Percentiles rank a stretch among this genome's conserved stretches.
Evolutionary conservation across 2,797 vertebrate species (phyloP).

Genomic region (Chiloscyllium punctatum): DNA sequence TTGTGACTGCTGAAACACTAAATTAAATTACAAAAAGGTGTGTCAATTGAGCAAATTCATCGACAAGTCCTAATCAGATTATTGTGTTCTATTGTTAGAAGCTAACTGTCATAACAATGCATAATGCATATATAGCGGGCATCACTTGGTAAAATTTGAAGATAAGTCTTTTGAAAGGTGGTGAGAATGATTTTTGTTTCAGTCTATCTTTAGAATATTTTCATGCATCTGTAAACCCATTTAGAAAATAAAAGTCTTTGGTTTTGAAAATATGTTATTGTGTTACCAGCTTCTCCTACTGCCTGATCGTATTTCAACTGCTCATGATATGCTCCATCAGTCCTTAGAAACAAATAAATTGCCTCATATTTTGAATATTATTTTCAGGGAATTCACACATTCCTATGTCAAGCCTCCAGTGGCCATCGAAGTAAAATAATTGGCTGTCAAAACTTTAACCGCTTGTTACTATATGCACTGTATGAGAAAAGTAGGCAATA

Average conservation of each 20-base stretch:
- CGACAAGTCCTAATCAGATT: conserved; percentile 19
- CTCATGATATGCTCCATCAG: conserved; percentile 5
- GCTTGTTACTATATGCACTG: conserved; percentile 22
- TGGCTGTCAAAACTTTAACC: conserved; percentile 38
- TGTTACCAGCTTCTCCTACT: neutral
- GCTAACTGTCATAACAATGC: conserved; percentile 27
- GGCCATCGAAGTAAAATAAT: conserved; percentile 37
- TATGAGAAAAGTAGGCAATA: conserved; percentile 25
- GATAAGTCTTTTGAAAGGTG: neutral
- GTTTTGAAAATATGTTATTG: neutral
- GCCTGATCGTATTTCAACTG: neutral
- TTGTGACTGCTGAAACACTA: neutral
- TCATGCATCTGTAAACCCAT: conserved; percentile 18
- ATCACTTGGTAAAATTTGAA: conserved; percentile 17
- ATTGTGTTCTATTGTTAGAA: conserved; percentile 8
- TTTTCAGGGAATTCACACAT: conserved; percentile 35
- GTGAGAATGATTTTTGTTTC: neutral
- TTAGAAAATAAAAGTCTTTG: conserved; percentile 30
- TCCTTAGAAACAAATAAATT: conserved; percentile 36
- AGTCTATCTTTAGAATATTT: conserved; percentile 19
- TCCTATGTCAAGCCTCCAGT: conserved; percentile 32
- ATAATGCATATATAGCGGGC: neutral
- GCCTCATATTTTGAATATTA: conserved; percentile 37
- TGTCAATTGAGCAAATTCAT: conserved; percentile 31
- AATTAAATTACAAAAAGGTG: conserved; percentile 15